Base-by-base conservation (phyloP, 2,888 invertebrate genomes). In the Ectemnius lituratus region DNA sequence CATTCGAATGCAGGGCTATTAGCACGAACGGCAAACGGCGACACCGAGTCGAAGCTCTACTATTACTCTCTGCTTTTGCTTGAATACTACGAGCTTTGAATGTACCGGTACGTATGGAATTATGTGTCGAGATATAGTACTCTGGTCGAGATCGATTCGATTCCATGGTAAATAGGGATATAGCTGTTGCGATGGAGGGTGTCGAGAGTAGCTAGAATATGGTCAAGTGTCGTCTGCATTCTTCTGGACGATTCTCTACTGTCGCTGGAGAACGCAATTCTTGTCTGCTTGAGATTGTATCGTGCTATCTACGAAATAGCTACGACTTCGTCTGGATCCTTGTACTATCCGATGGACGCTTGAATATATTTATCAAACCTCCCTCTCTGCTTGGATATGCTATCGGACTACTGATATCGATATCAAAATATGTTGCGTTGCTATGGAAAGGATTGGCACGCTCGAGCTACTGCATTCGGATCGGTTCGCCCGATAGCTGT, bases 1-100 rank as follows among this genome's bases (percentile, higher is more conserved):
- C 86, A 79, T 85, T 86, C 81, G 78, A 80, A 85, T 79, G 79
- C 84, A 73, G 67, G 73, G 37, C 65, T 84, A 80, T 83, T 83
- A 81, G 72, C 63, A 73, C n/a, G 52, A 0, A 60, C 72, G 70
- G 62, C 67, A 70, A 69, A 65, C 76, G 71, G 18, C 70, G 70
- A 74, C 62, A 73, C 72, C 71, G 52, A 67, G 73, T 80, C 80
- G 37, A 37, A 1, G 4, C 37, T 37, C 37, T 8, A 20, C 23
- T 23, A 23, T 2, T 23, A 3, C 23, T 23, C 23, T 23, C 23
- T 23, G 23, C 23, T 23, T 23, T 23, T 3, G 23, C 2, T 23
- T 23, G 23, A 11, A 37, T 37, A 1, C 37, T 11, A 8, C 37
- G 6, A 1, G 37, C 8, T 11, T 11, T 11, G 8, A 11, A 62